Conservation (phyloP, 2,888 invertebrate genomes). For the Drosophila setosimentum region DNA sequence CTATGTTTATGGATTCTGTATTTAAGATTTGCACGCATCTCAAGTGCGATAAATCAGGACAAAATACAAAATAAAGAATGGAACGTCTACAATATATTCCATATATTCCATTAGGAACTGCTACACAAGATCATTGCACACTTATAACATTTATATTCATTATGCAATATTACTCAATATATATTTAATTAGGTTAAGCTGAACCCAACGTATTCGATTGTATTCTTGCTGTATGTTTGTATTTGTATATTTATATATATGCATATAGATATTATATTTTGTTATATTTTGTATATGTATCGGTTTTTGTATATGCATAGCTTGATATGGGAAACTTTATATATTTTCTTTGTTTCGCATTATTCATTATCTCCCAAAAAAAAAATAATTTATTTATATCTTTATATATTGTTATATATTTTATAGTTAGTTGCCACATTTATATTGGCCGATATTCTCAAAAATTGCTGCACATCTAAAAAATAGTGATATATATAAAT, state of each 20-base stretch:
- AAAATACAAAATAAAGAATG: slow-evolving; percentile 11
- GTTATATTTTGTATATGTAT: slow-evolving; percentile 11
- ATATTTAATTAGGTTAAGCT: neutral
- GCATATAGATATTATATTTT: neutral
- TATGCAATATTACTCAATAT: neutral
- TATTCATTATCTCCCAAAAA: neutral
- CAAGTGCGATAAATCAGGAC: neutral
- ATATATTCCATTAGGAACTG: slow-evolving; percentile 19
- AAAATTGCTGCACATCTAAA: slow-evolving; percentile 47
- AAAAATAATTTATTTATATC: slow-evolving; percentile 15
- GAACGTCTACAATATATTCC: slow-evolving; percentile 1
- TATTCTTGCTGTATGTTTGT: slow-evolving; percentile 15
- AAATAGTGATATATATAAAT: slow-evolving; percentile 52
- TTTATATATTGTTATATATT: neutral
- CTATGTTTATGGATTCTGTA: slow-evolving; percentile 8
- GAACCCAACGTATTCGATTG: neutral
- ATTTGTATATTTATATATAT: slow-evolving; percentile 2
- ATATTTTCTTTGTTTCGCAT: neutral
- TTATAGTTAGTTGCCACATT: slow-evolving; percentile 21
- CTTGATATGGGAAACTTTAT: slow-evolving; percentile 25
- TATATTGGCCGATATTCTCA: slow-evolving; percentile 23
- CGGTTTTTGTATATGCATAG: slow-evolving; percentile 17
- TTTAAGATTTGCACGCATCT: slow-evolving; percentile 2
- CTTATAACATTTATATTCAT: slow-evolving; percentile 7
- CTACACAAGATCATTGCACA: slow-evolving; percentile 20